A percentile compares a stretch with the other conserved stretches of the same genome.
phyloP scores from a whole-genome alignment of 1,140 invertebrate genomes.

The Hypsibius dujardini region DNA sequence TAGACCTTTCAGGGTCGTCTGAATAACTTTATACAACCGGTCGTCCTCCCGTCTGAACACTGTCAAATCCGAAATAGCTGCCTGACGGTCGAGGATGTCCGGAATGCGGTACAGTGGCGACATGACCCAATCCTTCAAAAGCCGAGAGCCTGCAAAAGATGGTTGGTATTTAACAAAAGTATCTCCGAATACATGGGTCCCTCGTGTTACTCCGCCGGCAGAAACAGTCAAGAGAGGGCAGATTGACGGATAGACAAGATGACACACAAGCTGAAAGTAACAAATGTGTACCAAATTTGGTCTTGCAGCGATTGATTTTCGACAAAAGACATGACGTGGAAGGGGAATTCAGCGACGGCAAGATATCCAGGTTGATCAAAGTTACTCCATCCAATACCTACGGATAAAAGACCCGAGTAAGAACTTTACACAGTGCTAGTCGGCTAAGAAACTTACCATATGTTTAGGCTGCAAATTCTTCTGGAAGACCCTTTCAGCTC shows the following conservation, averaged over 20 bases:
- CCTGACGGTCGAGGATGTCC: constrained; percentile 58
- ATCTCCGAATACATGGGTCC: too few species aligned
- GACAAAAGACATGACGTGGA: constrained; percentile 60
- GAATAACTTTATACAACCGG: constrained; percentile 37
- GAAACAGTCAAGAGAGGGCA: too few species aligned
- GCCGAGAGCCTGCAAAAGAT: constrained; percentile 35
- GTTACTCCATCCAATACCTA: constrained; percentile 77
- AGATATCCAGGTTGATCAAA: constrained; percentile 67
- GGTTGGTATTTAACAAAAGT: too few species aligned
- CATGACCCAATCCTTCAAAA: constrained; percentile 78
- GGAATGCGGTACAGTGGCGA: constrained; percentile 60
- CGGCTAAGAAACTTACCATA: background rate
- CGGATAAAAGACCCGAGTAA: constrained; percentile 20
- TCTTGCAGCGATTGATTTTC: constrained; percentile 67
- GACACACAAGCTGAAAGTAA: constrained; percentile 24
- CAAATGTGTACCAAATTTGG: constrained; percentile 61
- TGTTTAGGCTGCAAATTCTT: background rate
- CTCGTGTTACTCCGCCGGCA: too few species aligned
- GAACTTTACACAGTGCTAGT: constrained; percentile 17
- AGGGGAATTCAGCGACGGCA: constrained; percentile 39
- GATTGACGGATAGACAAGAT: too few species aligned
- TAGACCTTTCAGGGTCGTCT: constrained; percentile 50
- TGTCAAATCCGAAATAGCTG: constrained; percentile 60
- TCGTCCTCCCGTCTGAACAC: constrained; percentile 36
- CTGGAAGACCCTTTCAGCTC: constrained; percentile 16